A percentile compares a stretch with the other conserved stretches of the same genome.
Evolutionary conservation across 1,140 invertebrate species (phyloP).

Genomic region (Dendrolimus kikuchii): DNA sequence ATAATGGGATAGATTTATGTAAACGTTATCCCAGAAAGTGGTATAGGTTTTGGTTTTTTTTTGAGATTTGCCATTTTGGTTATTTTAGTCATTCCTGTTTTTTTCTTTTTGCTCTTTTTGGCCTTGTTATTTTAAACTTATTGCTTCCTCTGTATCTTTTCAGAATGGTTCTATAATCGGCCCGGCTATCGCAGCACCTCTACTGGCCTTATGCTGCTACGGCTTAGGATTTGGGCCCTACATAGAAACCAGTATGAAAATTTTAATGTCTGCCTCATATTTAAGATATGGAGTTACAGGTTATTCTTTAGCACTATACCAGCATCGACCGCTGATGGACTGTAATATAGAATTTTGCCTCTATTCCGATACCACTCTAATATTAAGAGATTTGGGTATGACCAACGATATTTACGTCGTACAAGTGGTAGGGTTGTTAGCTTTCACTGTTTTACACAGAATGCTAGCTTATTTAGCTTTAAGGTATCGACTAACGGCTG

Average conservation of each 20-base stretch:
- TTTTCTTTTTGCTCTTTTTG: no score
- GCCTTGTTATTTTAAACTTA: no score
- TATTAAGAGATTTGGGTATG: constrained; percentile 70
- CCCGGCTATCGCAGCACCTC: constrained; percentile 72
- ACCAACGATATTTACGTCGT: constrained; percentile 33
- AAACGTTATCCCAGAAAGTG: no score
- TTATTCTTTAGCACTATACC: constrained; percentile 54
- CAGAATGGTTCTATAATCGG: constrained; percentile 77
- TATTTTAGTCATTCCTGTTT: no score
- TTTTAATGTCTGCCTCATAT: constrained; percentile 75
- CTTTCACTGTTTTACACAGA: constrained; percentile 62
- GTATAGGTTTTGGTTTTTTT: no score
- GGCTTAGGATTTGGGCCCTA: constrained; percentile 76
- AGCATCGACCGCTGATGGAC: constrained; percentile 46
- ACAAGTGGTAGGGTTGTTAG: constrained; percentile 59
- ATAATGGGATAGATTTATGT: no score
- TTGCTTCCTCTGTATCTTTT: constrained; percentile 20
- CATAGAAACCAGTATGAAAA: constrained; percentile 71
- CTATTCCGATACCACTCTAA: constrained; percentile 73
- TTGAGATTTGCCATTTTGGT: no score
- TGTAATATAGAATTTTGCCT: constrained; percentile 63
- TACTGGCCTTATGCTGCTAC: constrained; percentile 75
- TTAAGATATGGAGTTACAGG: constrained; percentile 73
- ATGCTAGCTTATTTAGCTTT: constrained; percentile 59
- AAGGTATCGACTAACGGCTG: constrained; percentile 53